Conservation (phyloP, 2,113 vertebrate species). For the Dendropsophus ebraccatus region DNA sequence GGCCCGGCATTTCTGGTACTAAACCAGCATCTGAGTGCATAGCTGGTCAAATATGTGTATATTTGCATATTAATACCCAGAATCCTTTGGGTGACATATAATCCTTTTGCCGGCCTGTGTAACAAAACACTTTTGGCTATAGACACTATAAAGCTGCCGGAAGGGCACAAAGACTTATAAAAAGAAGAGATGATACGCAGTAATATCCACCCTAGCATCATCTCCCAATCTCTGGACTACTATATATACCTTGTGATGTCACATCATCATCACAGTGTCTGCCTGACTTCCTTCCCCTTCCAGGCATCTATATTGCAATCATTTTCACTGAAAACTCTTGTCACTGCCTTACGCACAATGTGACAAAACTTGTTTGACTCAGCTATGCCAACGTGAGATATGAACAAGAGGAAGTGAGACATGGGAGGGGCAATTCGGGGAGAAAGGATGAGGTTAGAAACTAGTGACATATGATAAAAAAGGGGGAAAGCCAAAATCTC, state of each 20-base stretch:
- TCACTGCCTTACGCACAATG: slow-evolving; percentile 6
- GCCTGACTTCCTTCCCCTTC: slow-evolving; percentile 50
- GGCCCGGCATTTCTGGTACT: neutral
- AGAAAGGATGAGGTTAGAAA: neutral
- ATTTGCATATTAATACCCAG: slow-evolving; percentile 1
- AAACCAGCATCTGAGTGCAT: neutral
- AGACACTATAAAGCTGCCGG: neutral
- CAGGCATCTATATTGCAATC: slow-evolving; percentile 44
- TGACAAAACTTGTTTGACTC: slow-evolving; percentile 52
- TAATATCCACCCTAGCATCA: neutral
- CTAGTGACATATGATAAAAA: neutral
- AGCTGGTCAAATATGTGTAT: neutral
- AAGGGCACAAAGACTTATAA: neutral
- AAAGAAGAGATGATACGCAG: neutral
- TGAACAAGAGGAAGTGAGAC: slow-evolving; percentile 42
- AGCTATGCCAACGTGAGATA: slow-evolving; percentile 48
- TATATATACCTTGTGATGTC: slow-evolving; percentile 25
- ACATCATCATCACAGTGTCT: slow-evolving; percentile 42
- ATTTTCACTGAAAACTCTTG: slow-evolving; percentile 3
- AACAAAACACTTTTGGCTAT: neutral
- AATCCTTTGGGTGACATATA: neutral
- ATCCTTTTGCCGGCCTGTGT: neutral
- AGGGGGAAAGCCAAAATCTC: slow-evolving; percentile 28
- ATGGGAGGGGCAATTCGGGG: neutral
- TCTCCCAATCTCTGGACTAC: neutral